Evolutionary conservation across 2,797 vertebrate species (phyloP).

Genomic region (Malacoctenus gilli): DNA sequence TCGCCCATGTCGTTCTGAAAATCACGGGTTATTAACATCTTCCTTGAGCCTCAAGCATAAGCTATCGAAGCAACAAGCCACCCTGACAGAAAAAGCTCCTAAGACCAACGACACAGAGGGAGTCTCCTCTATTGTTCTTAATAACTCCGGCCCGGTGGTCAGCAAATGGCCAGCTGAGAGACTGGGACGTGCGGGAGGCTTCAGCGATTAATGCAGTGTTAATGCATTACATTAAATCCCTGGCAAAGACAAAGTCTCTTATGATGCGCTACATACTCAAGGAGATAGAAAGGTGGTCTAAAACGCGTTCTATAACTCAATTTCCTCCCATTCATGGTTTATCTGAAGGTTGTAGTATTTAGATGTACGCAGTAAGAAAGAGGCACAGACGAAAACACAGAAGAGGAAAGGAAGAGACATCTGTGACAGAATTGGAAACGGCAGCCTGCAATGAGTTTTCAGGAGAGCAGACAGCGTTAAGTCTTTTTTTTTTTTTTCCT

Average conservation of each 20-base stretch:
- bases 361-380: slow-evolving; percentile 33
- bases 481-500: no score
- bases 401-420: slow-evolving; percentile 34
- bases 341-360: slow-evolving; percentile 50
- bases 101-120: slow-evolving; percentile 47
- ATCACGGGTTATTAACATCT: slow-evolving; percentile 36
- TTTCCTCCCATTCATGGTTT: slow-evolving; percentile 25
- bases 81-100: slow-evolving; percentile 22
- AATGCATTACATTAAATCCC: slow-evolving; percentile 65
- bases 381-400: slow-evolving; percentile 11
- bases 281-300: slow-evolving; percentile 14
- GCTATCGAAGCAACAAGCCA: slow-evolving; percentile 22
- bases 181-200: slow-evolving; percentile 26
- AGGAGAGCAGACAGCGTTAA: slow-evolving; percentile 51
- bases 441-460: slow-evolving; percentile 31
- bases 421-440: slow-evolving; percentile 54
- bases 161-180: slow-evolving; percentile 53
- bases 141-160: slow-evolving; percentile 51
- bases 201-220: slow-evolving; percentile 59
- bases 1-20: slow-evolving; percentile 31
- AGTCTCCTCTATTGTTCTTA: slow-evolving; percentile 55
- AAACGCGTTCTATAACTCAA: slow-evolving; percentile 41
- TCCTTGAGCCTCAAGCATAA: slow-evolving; percentile 23
- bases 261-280: slow-evolving; percentile 11
- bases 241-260: slow-evolving; percentile 41